Evolutionary conservation across 2,888 invertebrate genomes (phyloP).

Genomic region (Thysanoteuthis rhombus): DNA sequence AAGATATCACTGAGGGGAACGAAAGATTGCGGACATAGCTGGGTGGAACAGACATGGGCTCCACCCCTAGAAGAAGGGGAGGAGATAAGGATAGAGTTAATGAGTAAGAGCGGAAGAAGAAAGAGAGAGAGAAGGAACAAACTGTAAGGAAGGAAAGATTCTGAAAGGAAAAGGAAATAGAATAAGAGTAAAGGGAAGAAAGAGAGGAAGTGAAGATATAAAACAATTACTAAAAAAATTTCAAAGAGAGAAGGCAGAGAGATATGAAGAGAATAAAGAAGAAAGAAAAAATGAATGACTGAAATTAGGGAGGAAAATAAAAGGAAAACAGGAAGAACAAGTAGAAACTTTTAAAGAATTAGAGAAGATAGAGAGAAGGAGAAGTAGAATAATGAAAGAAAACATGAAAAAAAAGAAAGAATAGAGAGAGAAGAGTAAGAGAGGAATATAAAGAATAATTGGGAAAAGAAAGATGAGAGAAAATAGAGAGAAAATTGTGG

Average conservation of each 20-base stretch:
- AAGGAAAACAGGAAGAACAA: neutral
- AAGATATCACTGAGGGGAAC: neutral
- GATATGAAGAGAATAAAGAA: neutral
- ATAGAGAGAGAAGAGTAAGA: neutral
- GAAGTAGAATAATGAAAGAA: neutral
- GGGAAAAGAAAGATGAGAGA: neutral
- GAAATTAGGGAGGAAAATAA: neutral
- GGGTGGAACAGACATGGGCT: neutral
- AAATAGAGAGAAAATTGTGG: neutral
- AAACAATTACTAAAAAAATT: neutral
- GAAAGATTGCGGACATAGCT: neutral
- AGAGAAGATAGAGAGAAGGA: neutral
- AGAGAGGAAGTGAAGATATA: neutral
- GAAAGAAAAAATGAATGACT: neutral
- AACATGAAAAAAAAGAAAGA: neutral
- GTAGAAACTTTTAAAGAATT: neutral
- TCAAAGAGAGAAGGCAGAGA: neutral
- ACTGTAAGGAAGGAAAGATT: neutral
- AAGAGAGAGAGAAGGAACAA: neutral
- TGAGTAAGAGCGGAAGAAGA: neutral
- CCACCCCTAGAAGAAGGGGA: neutral
- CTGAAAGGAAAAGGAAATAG: no score
- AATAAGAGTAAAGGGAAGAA: no score
- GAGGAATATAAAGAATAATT: neutral
- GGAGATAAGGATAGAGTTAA: no score